A percentile compares a stretch with the other conserved stretches of the same genome.
Evolutionary conservation across 2,888 invertebrate genomes (phyloP).

Genomic region (Chrysodeixis includens): DNA sequence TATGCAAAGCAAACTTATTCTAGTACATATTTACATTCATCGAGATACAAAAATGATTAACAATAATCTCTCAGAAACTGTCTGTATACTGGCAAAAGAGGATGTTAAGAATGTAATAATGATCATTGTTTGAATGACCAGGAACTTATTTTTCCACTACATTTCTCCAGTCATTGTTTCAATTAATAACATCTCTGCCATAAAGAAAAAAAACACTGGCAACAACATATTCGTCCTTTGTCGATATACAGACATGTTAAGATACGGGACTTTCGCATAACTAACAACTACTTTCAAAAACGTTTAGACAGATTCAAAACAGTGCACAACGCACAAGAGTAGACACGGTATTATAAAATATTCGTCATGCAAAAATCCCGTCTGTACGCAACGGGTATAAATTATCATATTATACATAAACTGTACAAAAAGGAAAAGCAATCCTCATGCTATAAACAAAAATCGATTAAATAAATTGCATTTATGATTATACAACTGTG

Average conservation of each 20-base stretch:
- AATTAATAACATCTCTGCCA: too few species aligned
- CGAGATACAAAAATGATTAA: slow-evolving; percentile 67
- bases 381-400: slow-evolving; percentile 16
- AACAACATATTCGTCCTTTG: neutral
- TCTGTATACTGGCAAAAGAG: slow-evolving; percentile 21
- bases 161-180: too few species aligned
- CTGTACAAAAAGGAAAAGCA: slow-evolving; percentile 38
- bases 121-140: too few species aligned
- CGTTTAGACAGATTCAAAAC: neutral
- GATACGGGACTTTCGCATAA: slow-evolving; percentile 42
- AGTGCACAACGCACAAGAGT: neutral
- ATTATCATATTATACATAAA: slow-evolving; percentile 19
- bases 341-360: slow-evolving; percentile 5
- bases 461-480: slow-evolving; percentile 44
- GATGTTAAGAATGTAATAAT: neutral
- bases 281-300: slow-evolving; percentile 10
- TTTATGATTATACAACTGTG: slow-evolving; percentile 36
- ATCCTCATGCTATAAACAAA: slow-evolving; percentile 16
- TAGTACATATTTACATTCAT: slow-evolving; percentile 64
- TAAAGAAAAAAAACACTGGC: too few species aligned
- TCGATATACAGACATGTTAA: slow-evolving; percentile 11
- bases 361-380: slow-evolving; percentile 46
- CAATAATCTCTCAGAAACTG: slow-evolving; percentile 55
- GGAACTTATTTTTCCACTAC: too few species aligned
- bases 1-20: slow-evolving; percentile 72